These are phyloP conservation scores for Speoplatyrhinus poulsoni DNA, from an alignment of 2,113 vertebrate species.

Conservation along the genomic window DNA sequence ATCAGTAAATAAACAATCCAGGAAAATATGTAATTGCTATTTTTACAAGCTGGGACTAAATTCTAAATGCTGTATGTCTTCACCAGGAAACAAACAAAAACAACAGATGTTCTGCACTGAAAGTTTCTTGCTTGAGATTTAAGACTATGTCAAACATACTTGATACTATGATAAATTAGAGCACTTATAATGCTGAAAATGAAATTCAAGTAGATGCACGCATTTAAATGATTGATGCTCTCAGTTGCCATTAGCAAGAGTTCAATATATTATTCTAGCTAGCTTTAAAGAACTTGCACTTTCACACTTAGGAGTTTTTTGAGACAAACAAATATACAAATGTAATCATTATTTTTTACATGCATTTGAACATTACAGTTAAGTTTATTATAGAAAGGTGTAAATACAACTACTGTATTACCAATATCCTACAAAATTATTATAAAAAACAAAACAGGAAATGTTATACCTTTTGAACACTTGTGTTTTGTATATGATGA, in stretches of 20 bases:
- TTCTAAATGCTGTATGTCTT: not conserved
- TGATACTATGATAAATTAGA: too few species aligned
- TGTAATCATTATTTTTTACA: too few species aligned
- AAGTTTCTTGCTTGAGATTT: too few species aligned
- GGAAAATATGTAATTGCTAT: slow-evolving; percentile 1
- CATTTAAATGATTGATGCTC: not conserved
- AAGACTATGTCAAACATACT: too few species aligned
- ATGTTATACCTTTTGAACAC: too few species aligned
- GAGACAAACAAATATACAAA: not conserved
- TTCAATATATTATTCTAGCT: not conserved
- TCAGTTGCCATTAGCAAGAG: not conserved
- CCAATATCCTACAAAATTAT: not conserved
- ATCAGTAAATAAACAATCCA: slow-evolving; percentile 17
- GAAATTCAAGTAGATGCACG: not conserved
- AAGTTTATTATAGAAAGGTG: not conserved
- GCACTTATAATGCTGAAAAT: too few species aligned
- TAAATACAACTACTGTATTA: not conserved
- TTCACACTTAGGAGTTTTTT: not conserved
- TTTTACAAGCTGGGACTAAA: not conserved
- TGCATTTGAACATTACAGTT: too few species aligned
- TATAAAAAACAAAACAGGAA: too few species aligned
- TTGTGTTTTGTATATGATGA: too few species aligned
- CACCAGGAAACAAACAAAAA: not conserved
- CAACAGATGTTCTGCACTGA: not conserved
- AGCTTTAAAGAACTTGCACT: not conserved